phyloP scores from a whole-genome alignment of 1,140 invertebrate species.

The Scaptomyza pallida region DNA sequence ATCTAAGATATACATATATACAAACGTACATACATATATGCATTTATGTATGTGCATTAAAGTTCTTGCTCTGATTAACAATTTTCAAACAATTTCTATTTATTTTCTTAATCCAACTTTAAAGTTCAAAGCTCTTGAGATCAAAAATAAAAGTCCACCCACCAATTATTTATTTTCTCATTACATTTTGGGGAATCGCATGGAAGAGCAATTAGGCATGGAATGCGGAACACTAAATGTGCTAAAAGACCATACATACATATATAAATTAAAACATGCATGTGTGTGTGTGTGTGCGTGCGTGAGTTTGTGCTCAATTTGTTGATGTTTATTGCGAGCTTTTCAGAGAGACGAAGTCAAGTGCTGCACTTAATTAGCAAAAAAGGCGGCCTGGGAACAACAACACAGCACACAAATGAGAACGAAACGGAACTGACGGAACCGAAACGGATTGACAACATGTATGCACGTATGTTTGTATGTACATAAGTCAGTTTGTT shows the following conservation, averaged over 20 bases:
- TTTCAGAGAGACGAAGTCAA: constrained; percentile 62
- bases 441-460: constrained; percentile 9
- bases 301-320: constrained; percentile 56
- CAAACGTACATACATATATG: neutral
- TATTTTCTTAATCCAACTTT: neutral
- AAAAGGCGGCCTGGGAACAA: constrained; percentile 58
- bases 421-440: constrained; percentile 8
- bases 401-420: constrained; percentile 1
- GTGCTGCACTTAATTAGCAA: constrained; percentile 64
- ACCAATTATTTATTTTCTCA: neutral
- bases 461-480: neutral
- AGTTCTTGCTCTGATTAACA: neutral
- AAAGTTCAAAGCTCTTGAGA: neutral
- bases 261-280: constrained; percentile 24
- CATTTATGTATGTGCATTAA: neutral
- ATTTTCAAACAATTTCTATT: neutral
- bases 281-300: constrained; percentile 13
- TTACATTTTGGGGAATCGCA: constrained; percentile 9
- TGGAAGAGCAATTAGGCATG: constrained; percentile 61
- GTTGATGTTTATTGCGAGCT: constrained; percentile 66
- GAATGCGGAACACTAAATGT: constrained; percentile 76
- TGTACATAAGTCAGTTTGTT: constrained; percentile 7
- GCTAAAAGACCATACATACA: constrained; percentile 65
- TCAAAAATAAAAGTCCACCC: constrained; percentile 4
- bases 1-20: neutral